These are phyloP conservation scores for Myotis yumanensis DNA, from an alignment of 2,113 vertebrate genomes.

Conservation along the genomic window DNA sequence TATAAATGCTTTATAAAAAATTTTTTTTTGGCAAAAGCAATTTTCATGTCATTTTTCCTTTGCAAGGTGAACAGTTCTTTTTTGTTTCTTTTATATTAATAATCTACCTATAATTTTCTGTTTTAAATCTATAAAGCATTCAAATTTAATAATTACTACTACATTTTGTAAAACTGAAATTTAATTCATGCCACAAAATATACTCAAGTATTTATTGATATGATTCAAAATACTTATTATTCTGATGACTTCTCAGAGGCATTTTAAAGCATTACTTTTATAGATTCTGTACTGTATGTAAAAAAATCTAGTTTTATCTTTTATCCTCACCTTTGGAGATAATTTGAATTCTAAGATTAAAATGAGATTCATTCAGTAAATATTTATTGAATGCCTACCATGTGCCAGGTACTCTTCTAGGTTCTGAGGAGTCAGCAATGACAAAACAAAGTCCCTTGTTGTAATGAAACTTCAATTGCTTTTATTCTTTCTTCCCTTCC, in stretches of 20 bases:
- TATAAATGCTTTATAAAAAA: background rate
- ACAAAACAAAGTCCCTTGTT: background rate
- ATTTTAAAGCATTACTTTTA: slow-evolving; percentile 26
- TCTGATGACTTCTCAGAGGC: slow-evolving; percentile 2
- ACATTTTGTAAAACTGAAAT: slow-evolving; percentile 53
- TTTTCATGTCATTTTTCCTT: slow-evolving; percentile 44
- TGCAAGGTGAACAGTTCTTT: slow-evolving; percentile 22
- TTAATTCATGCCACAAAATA: slow-evolving; percentile 27
- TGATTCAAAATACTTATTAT: slow-evolving; percentile 23
- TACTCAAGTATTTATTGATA: slow-evolving; percentile 19
- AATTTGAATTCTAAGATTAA: slow-evolving; percentile 54
- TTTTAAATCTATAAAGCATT: slow-evolving; percentile 26
- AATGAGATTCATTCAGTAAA: slow-evolving; percentile 30
- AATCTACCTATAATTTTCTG: slow-evolving; percentile 32
- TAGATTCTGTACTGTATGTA: background rate
- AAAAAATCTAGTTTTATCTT: slow-evolving; percentile 30
- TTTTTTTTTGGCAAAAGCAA: background rate
- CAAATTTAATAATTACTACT: slow-evolving; percentile 36
- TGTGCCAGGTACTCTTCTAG: background rate
- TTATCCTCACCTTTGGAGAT: slow-evolving; percentile 22
- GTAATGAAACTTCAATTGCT: background rate
- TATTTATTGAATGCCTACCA: background rate
- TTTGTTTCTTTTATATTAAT: slow-evolving; percentile 40
- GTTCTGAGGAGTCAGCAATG: background rate
- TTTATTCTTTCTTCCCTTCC: background rate